These are phyloP conservation scores for Tetraneura akinire DNA, from an alignment of 1,140 invertebrate species.

Conservation along the genomic window DNA sequence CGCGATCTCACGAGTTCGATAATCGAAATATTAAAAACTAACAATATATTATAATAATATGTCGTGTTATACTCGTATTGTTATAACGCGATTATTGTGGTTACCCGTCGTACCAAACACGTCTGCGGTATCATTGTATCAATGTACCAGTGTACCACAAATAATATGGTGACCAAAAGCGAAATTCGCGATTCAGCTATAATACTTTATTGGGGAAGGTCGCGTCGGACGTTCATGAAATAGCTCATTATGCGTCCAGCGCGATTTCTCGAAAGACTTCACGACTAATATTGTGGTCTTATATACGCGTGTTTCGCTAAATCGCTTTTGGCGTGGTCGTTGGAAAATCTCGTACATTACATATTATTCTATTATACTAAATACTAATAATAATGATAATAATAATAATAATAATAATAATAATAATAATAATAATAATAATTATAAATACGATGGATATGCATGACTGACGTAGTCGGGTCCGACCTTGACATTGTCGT, in stretches of 20 bases:
- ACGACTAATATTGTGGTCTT: slow-evolving; percentile 21
- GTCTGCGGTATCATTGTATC: background rate
- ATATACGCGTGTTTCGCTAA: background rate
- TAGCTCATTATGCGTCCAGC: slow-evolving; percentile 20
- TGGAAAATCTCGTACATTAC: background rate
- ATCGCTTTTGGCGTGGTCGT: slow-evolving; percentile 20
- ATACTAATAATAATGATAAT: too few species aligned
- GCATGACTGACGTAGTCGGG: slow-evolving; percentile 30
- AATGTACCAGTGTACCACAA: too few species aligned
- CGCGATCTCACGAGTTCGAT: background rate
- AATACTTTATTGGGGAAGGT: slow-evolving; percentile 22
- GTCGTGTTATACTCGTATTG: too few species aligned
- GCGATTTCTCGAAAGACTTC: background rate
- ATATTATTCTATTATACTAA: background rate
- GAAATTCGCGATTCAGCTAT: background rate
- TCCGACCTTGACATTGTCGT: slow-evolving; percentile 41
- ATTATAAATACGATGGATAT: too few species aligned
- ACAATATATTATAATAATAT: too few species aligned
- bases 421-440: too few species aligned
- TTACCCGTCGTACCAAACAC: background rate
- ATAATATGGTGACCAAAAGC: background rate
- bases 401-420: too few species aligned
- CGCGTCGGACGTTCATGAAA: background rate
- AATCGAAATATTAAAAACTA: background rate
- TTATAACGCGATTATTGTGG: too few species aligned